phyloP scores from a whole-genome alignment of 2,888 invertebrate genomes.

The Microctonus aethiopoides region DNA sequence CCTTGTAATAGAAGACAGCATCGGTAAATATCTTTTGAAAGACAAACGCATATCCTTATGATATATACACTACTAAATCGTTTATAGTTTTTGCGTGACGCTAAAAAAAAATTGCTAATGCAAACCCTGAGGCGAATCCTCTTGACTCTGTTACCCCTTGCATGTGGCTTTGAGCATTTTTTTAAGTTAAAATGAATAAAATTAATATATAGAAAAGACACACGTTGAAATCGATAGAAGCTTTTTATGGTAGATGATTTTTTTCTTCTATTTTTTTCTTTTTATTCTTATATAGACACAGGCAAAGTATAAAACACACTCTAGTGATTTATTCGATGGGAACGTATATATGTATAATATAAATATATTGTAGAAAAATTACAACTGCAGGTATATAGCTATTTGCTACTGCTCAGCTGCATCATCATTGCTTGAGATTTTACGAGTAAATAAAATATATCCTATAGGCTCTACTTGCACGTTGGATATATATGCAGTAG shows the following conservation, averaged over 20 bases:
- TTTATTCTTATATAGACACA: too few species aligned
- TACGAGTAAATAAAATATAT: slow-evolving; percentile 2
- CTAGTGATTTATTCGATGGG: not conserved
- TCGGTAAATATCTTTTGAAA: not conserved
- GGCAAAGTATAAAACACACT: too few species aligned
- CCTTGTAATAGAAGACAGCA: too few species aligned
- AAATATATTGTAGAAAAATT: too few species aligned
- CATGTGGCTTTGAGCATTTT: not conserved
- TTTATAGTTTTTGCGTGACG: not conserved
- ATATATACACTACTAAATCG: too few species aligned
- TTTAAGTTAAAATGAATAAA: not conserved
- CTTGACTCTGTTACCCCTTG: not conserved
- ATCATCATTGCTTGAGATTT: not conserved
- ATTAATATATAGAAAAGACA: not conserved
- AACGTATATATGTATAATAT: too few species aligned
- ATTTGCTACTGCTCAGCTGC: not conserved
- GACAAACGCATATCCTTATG: too few species aligned
- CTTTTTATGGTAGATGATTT: not conserved
- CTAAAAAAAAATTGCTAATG: not conserved
- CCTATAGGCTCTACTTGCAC: not conserved
- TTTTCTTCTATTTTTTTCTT: too few species aligned
- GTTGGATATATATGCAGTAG: too few species aligned
- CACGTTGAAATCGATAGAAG: not conserved
- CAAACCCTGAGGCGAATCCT: not conserved
- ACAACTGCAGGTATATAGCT: not conserved